Conservation (phyloP, 2,888 invertebrate species). For the Leptura quadrifasciata region DNA sequence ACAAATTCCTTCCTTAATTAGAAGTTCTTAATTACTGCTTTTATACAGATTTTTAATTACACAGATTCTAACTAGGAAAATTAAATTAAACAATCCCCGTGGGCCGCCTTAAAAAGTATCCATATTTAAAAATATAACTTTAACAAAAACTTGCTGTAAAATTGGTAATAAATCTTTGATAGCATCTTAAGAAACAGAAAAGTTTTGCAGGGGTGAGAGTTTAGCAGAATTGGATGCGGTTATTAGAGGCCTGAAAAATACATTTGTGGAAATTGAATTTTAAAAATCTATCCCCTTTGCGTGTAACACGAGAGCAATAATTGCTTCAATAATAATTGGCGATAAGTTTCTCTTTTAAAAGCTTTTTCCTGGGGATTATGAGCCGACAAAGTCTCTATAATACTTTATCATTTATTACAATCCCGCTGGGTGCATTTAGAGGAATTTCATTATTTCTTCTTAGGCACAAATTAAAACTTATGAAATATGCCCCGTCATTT, state of each 20-base stretch:
- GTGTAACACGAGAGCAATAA: not conserved
- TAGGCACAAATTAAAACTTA: not conserved
- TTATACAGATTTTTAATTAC: not conserved
- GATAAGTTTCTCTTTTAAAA: not conserved
- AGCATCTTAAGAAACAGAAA: not conserved
- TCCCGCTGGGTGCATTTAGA: not conserved
- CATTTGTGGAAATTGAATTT: not conserved
- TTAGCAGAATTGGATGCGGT: not conserved
- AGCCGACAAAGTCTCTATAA: not conserved
- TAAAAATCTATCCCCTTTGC: not conserved
- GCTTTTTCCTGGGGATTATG: not conserved
- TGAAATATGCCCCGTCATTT: not conserved
- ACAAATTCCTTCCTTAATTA: not conserved
- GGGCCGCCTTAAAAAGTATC: not conserved
- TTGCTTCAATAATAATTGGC: not conserved
- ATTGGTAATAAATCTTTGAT: slow-evolving; percentile 1
- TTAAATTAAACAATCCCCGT: not conserved
- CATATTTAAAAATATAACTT: not conserved
- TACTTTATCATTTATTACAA: not conserved
- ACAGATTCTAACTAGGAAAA: not conserved
- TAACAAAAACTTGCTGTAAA: not conserved
- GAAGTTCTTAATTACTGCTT: not conserved
- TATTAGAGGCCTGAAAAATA: not conserved
- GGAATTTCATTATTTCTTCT: not conserved
- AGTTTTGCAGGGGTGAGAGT: not conserved